phyloP scores from a whole-genome alignment of 1,140 invertebrate genomes.

The Zaprionus tsacasi region DNA sequence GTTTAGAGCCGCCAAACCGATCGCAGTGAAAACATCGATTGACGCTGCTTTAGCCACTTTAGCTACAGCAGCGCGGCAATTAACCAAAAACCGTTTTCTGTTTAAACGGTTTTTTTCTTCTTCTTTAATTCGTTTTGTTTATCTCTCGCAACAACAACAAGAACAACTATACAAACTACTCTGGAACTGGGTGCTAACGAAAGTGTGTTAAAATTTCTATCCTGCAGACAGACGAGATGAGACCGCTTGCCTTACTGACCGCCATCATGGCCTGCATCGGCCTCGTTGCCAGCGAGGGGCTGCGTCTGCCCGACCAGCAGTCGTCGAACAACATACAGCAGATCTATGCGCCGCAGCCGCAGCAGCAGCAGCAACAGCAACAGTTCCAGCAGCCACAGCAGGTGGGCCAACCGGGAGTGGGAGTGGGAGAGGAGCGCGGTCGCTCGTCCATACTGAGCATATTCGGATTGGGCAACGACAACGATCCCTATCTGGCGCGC shows the following conservation, averaged over 20 bases:
- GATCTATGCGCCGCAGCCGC: conserved; percentile 70
- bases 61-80: conserved; percentile 32
- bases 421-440: conserved; percentile 70
- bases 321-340: conserved; percentile 77
- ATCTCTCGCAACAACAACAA: conserved; percentile 5
- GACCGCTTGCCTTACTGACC: conserved; percentile 56
- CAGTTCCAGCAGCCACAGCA: conserved; percentile 56
- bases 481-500: conserved; percentile 90
- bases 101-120: conserved; percentile 3
- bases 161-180: conserved; percentile 18
- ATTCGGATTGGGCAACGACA: conserved; percentile 89
- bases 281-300: conserved; percentile 85
- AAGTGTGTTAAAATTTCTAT: conserved; percentile 47
- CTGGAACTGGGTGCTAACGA: conserved; percentile 16
- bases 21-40: conserved; percentile 59
- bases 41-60: conserved; percentile 42
- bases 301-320: conserved; percentile 86
- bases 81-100: conserved; percentile 35
- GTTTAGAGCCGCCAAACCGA: conserved; percentile 35
- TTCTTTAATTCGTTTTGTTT: conserved; percentile 1
- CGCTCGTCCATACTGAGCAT: conserved; percentile 87
- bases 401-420: conserved; percentile 36
- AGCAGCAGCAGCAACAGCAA: conserved; percentile 50
- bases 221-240: conserved; percentile 71
- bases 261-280: conserved; percentile 46